These are phyloP conservation scores for Drosophila kambysellisi DNA, from an alignment of 2,888 invertebrate species.

Conservation along the genomic window DNA sequence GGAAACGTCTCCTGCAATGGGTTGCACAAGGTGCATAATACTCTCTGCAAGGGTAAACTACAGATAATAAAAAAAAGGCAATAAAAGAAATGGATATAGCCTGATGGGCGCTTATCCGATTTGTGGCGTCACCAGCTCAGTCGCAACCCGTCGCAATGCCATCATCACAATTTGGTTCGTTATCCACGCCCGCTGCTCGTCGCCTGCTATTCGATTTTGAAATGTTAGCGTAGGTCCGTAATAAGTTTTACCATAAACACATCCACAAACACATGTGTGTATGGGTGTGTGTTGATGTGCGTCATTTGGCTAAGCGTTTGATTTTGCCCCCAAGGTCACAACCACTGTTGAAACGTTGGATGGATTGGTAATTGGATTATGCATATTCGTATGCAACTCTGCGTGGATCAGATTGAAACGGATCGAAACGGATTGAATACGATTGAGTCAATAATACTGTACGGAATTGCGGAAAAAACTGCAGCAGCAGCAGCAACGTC, in stretches of 20 bases:
- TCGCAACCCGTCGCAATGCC: constrained; percentile 6
- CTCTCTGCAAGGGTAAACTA: neutral
- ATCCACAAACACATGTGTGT: neutral
- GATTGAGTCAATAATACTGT: constrained; percentile 13
- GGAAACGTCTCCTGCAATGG: neutral
- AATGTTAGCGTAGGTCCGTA: constrained; percentile 18
- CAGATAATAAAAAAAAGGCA: neutral
- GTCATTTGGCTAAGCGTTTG: constrained; percentile 14
- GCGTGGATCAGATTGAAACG: constrained; percentile 11
- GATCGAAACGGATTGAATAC: constrained; percentile 5
- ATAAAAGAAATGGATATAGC: neutral
- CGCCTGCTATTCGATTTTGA: constrained; percentile 21
- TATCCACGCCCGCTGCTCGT: constrained; percentile 7
- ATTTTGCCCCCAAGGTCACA: constrained; percentile 59
- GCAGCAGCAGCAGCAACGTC: constrained; percentile 17
- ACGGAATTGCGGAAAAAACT: constrained; percentile 16
- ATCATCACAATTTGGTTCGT: neutral
- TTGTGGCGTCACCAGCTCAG: constrained; percentile 1
- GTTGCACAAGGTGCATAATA: neutral
- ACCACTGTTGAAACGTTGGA: constrained; percentile 9
- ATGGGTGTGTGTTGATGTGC: neutral
- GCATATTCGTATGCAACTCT: constrained; percentile 19
- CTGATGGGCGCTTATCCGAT: neutral
- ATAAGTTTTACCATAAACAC: constrained; percentile 1
- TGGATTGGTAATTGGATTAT: constrained; percentile 30